These are phyloP conservation scores for Paraescarpia echinospica DNA, from an alignment of 1,140 invertebrate genomes.

Conservation along the genomic window DNA sequence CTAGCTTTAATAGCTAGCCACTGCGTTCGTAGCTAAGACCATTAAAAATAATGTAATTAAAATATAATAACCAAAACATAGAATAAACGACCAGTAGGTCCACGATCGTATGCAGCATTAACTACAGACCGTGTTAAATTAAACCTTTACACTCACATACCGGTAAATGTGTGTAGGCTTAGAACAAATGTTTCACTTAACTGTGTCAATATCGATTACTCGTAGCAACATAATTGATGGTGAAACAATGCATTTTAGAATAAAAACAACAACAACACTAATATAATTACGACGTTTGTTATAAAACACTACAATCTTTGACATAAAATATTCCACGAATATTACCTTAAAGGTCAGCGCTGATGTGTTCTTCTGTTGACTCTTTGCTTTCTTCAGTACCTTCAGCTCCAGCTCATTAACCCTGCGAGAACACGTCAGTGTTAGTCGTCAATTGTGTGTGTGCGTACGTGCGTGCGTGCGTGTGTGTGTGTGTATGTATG, in stretches of 20 bases:
- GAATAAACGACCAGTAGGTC: no score
- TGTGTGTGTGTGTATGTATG: no score
- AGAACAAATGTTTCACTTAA: background rate
- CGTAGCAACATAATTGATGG: background rate
- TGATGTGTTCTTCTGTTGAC: slow-evolving; percentile 35
- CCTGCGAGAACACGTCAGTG: slow-evolving; percentile 40
- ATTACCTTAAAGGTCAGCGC: slow-evolving; percentile 47
- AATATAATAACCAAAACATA: no score
- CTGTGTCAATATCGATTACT: background rate
- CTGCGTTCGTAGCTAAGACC: no score
- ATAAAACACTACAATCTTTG: background rate
- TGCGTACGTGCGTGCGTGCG: no score
- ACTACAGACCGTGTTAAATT: no score
- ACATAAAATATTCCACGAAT: background rate
- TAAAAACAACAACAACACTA: background rate
- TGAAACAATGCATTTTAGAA: background rate
- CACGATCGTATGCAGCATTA: no score
- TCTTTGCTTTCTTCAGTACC: slow-evolving; percentile 40
- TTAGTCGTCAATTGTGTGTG: background rate
- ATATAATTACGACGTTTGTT: background rate
- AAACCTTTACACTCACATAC: background rate
- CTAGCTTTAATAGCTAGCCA: no score
- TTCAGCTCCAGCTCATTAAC: slow-evolving; percentile 47
- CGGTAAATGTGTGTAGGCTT: no score
- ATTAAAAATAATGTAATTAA: no score